A percentile compares a stretch with the other conserved stretches of the same genome.
phyloP scores from a whole-genome alignment of 1,140 invertebrate species.

The Drosophila sp. region DNA sequence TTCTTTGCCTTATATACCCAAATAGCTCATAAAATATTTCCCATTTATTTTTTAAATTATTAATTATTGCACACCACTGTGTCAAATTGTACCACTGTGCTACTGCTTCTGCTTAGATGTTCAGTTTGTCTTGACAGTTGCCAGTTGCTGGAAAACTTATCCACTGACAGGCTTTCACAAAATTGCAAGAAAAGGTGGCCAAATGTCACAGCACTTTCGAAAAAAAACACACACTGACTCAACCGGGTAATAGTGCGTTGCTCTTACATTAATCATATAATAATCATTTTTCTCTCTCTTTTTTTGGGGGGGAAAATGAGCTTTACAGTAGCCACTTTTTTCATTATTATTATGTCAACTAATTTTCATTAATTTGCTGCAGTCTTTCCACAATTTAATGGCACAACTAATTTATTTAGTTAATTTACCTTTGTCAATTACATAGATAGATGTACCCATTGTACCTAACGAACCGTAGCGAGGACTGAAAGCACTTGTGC shows the following conservation, averaged over 20 bases:
- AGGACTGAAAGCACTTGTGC: slow-evolving; percentile 19
- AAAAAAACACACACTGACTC: neutral
- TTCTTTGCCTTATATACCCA: too few relatives aligned
- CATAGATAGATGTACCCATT: slow-evolving; percentile 16
- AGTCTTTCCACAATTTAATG: neutral
- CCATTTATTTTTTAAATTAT: too few relatives aligned
- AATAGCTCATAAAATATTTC: too few relatives aligned
- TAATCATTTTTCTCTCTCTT: neutral
- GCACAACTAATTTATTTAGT: slow-evolving; percentile 6
- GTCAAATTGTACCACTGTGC: too few relatives aligned
- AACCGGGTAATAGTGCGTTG: neutral
- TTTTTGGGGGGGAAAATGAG: neutral
- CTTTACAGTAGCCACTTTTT: neutral
- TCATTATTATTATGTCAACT: neutral
- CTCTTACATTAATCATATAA: slow-evolving; percentile 6
- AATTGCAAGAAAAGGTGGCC: slow-evolving; percentile 24
- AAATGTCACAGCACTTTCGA: neutral
- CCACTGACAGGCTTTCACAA: slow-evolving; percentile 33
- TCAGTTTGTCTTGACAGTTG: slow-evolving; percentile 28
- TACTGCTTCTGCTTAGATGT: too few relatives aligned
- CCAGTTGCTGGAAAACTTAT: slow-evolving; percentile 12
- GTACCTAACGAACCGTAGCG: slow-evolving; percentile 42
- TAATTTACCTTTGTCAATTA: slow-evolving; percentile 37
- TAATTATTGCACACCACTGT: too few relatives aligned
- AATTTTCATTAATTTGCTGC: neutral